Evolutionary conservation across 2,888 invertebrate species (phyloP).

Genomic region (Lottia scabra): DNA sequence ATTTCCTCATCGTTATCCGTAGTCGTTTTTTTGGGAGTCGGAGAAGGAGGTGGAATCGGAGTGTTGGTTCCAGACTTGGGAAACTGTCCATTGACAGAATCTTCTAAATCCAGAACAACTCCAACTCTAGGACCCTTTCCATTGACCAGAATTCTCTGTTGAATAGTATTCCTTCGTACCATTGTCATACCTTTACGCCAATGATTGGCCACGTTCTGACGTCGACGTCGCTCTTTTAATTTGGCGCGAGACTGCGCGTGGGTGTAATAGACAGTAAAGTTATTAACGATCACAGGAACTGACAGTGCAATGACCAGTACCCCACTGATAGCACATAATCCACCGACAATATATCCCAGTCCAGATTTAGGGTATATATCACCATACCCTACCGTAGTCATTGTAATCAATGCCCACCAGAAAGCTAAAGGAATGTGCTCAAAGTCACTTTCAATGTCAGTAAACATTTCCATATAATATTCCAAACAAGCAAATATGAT

Average conservation of each 20-base stretch:
- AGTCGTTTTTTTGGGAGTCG: no score
- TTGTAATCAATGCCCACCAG: constrained; percentile 90
- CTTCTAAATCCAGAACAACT: neutral
- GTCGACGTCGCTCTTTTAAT: constrained; percentile 33
- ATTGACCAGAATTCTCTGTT: neutral
- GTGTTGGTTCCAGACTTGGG: neutral
- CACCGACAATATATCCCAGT: constrained; percentile 44
- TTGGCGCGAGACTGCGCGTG: constrained; percentile 49
- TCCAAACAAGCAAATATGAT: constrained; percentile 48
- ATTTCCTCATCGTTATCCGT: no score
- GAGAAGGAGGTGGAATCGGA: no score
- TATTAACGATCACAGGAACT: constrained; percentile 51
- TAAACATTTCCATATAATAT: constrained; percentile 50
- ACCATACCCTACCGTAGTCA: constrained; percentile 83
- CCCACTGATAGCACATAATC: constrained; percentile 49
- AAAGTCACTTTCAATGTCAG: constrained; percentile 36
- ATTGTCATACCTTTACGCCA: neutral
- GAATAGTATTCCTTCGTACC: neutral
- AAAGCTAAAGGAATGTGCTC: constrained; percentile 80
- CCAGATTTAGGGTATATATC: constrained; percentile 45
- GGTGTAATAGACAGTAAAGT: constrained; percentile 50
- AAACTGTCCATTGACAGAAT: neutral
- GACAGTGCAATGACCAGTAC: constrained; percentile 50
- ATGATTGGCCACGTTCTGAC: neutral
- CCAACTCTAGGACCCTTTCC: neutral